Percentiles rank a stretch among this genome's conserved stretches.
These are phyloP conservation scores for Sisor rabdophorus DNA, from an alignment of 2,113 vertebrate genomes.

Conservation along the genomic window DNA sequence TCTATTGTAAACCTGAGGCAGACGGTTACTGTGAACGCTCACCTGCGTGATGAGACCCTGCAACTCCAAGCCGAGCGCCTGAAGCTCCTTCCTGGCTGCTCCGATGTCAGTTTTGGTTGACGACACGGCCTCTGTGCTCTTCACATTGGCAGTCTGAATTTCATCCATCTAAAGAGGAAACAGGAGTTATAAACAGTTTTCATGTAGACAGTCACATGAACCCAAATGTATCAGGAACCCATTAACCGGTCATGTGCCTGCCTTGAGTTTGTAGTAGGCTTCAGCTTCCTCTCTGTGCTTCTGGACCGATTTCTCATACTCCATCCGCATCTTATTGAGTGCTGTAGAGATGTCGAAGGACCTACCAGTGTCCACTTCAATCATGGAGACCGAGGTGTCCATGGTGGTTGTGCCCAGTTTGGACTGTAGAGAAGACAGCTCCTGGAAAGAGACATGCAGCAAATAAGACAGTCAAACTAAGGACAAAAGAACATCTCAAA, in stretches of 20 bases:
- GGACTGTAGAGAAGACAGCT: slow-evolving; percentile 56
- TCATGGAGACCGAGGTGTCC: slow-evolving; percentile 61
- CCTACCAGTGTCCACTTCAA: slow-evolving; percentile 61
- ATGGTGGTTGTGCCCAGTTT: slow-evolving; percentile 56
- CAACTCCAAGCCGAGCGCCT: slow-evolving; percentile 54
- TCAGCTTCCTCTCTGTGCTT: slow-evolving; percentile 64
- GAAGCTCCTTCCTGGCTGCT: slow-evolving; percentile 57
- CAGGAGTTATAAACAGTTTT: background rate
- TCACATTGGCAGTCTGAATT: slow-evolving; percentile 54
- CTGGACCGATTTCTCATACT: slow-evolving; percentile 60
- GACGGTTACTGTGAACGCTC: slow-evolving; percentile 9
- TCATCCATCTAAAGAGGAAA: slow-evolving; percentile 57
- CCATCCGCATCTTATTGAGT: slow-evolving; percentile 57
- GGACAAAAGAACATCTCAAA: background rate
- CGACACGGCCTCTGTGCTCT: slow-evolving; percentile 58
- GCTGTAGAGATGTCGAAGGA: slow-evolving; percentile 62
- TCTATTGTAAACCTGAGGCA: background rate
- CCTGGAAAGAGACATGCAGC: slow-evolving; percentile 42
- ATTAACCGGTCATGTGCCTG: background rate
- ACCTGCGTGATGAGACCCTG: slow-evolving; percentile 56
- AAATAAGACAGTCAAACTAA: background rate
- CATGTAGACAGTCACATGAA: background rate
- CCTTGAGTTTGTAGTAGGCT: slow-evolving; percentile 61
- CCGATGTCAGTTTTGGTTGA: slow-evolving; percentile 53
- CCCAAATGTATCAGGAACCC: background rate